These are phyloP conservation scores for Drosophila leonis DNA, from an alignment of 2,888 invertebrate genomes.

Conservation along the genomic window DNA sequence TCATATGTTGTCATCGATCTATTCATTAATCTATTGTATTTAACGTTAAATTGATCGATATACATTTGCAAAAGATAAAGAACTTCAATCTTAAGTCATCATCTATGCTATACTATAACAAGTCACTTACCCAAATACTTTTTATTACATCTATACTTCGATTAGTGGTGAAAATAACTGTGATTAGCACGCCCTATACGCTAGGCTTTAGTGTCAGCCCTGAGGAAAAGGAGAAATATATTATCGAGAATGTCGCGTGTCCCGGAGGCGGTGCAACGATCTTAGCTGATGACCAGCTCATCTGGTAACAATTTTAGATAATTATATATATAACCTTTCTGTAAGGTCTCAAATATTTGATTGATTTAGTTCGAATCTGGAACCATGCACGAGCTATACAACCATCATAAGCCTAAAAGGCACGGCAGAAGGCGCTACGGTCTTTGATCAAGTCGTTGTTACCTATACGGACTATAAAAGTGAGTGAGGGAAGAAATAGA, in stretches of 20 bases:
- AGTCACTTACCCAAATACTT: neutral
- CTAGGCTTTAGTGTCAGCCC: conserved; percentile 62
- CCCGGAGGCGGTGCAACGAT: conserved; percentile 39
- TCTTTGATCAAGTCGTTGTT: conserved; percentile 43
- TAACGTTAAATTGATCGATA: neutral
- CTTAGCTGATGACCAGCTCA: conserved; percentile 51
- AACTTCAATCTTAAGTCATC: neutral
- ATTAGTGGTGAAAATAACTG: conserved; percentile 54
- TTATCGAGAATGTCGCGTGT: conserved; percentile 70
- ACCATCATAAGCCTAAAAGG: conserved; percentile 58
- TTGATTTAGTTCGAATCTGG: conserved; percentile 73
- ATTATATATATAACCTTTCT: neutral
- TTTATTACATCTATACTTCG: neutral
- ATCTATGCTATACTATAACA: neutral
- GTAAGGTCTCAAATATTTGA: neutral
- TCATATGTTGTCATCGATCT: too few relatives aligned
- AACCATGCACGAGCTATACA: conserved; percentile 80
- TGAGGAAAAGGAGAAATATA: conserved; percentile 62
- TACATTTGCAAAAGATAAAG: neutral
- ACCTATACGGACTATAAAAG: conserved; percentile 75
- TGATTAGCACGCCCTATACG: conserved; percentile 56
- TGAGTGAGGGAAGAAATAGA: conserved; percentile 29
- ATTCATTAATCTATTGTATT: too few relatives aligned
- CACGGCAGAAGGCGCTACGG: conserved; percentile 18
- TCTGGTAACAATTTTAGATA: conserved; percentile 64